These are phyloP conservation scores for Myripristis jacobus DNA, from an alignment of 2,797 vertebrate species.

Conservation along the genomic window DNA sequence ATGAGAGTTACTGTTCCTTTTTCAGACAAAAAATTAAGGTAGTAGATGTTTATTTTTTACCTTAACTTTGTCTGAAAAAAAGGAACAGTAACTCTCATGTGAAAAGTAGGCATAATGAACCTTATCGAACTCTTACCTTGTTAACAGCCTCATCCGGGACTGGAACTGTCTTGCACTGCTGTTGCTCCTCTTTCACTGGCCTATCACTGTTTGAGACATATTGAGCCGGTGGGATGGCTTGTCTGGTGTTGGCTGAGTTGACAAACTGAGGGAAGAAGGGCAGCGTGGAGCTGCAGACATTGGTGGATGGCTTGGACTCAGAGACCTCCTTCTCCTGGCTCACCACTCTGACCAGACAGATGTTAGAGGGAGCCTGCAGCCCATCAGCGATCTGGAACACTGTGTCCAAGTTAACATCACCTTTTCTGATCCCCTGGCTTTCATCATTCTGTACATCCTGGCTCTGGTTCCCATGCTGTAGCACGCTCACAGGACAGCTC, in stretches of 20 bases:
- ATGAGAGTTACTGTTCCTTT: too few species aligned
- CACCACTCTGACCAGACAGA: conserved; percentile 75
- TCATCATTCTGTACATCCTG: conserved; percentile 58
- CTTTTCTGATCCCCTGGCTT: conserved; percentile 75
- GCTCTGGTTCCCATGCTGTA: conserved; percentile 28
- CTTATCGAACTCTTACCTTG: too few species aligned
- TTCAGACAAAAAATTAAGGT: too few species aligned
- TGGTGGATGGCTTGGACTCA: conserved; percentile 52
- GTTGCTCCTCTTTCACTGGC: conserved; percentile 34
- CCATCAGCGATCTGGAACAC: conserved; percentile 87
- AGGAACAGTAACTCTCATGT: too few species aligned
- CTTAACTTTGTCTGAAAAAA: too few species aligned
- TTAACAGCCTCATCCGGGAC: conserved; percentile 40
- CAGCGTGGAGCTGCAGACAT: conserved; percentile 36
- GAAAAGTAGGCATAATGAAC: too few species aligned
- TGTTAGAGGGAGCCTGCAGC: conserved; percentile 71
- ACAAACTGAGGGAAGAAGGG: conserved; percentile 62
- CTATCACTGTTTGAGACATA: conserved; percentile 36
- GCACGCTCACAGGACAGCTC: conserved; percentile 64
- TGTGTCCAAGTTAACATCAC: conserved; percentile 80
- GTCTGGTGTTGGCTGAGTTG: conserved; percentile 48
- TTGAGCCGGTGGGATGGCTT: background rate
- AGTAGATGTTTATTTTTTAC: too few species aligned
- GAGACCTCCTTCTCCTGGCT: conserved; percentile 71
- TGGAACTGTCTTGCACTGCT: conserved; percentile 48